These are phyloP conservation scores for Otolemur crassicaudatus DNA, from an alignment of 2,797 vertebrate genomes.

Conservation along the genomic window DNA sequence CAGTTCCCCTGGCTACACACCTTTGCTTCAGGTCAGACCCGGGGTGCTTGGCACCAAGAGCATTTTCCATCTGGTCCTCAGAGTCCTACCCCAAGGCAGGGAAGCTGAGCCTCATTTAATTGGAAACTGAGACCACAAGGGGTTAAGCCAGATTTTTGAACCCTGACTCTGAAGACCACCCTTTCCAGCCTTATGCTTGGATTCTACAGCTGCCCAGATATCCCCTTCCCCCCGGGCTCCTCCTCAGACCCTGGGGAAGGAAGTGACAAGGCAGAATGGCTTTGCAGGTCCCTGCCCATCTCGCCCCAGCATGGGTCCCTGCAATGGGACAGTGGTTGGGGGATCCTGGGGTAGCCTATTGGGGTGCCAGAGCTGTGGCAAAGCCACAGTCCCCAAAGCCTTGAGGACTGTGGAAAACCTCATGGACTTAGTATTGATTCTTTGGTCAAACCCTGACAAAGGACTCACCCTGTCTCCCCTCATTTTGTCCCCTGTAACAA, in stretches of 20 bases:
- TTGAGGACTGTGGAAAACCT: not conserved
- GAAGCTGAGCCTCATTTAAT: not conserved
- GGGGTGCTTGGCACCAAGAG: not conserved
- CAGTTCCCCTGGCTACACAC: accelerated
- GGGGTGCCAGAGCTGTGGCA: not conserved
- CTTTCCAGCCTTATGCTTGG: not conserved
- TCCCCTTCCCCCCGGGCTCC: not conserved
- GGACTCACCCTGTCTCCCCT: not conserved
- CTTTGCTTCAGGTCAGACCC: not conserved
- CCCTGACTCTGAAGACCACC: not conserved
- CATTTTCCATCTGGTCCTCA: not conserved
- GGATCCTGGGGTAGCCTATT: not conserved
- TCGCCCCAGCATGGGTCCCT: not conserved
- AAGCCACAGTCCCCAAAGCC: too few relatives aligned
- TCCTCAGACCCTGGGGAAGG: not conserved
- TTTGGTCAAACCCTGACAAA: not conserved
- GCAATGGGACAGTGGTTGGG: accelerated
- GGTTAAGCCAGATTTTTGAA: not conserved
- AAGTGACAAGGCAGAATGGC: not conserved
- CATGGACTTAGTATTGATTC: not conserved
- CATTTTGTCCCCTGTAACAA: not conserved
- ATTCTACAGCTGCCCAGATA: too few relatives aligned
- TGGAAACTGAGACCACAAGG: not conserved
- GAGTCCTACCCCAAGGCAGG: accelerated
- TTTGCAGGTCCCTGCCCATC: not conserved